Evolutionary conservation across 1,140 invertebrate species (phyloP).

Genomic region (Chelonus insularis): DNA sequence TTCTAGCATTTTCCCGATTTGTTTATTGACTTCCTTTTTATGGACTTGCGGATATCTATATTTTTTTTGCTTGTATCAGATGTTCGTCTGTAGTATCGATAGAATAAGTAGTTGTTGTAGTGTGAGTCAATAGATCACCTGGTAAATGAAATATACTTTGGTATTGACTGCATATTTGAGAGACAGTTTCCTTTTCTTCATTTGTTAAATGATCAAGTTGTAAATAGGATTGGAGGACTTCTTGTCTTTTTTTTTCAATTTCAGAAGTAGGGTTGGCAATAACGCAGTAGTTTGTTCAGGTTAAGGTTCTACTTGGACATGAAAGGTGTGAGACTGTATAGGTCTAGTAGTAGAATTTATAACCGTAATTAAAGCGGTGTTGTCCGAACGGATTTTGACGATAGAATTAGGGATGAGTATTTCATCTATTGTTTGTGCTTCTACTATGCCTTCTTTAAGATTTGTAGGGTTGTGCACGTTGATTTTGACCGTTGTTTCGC

Average conservation of each 20-base stretch:
- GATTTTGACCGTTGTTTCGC: neutral
- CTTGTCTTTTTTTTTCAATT: neutral
- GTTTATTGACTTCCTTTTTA: slow-evolving; percentile 17
- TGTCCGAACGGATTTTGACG: neutral
- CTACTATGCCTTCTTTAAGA: slow-evolving; percentile 6
- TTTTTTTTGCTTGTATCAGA: slow-evolving; percentile 15
- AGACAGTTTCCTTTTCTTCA: slow-evolving; percentile 1
- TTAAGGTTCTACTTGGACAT: neutral
- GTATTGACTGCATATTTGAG: neutral
- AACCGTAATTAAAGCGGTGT: neutral
- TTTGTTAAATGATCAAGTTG: slow-evolving; percentile 16
- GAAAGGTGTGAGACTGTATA: neutral
- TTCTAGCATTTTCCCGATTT: slow-evolving; percentile 8
- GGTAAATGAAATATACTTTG: slow-evolving; percentile 22
- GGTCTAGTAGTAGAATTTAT: neutral
- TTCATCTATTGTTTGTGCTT: neutral
- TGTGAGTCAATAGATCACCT: slow-evolving; percentile 3
- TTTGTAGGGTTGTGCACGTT: neutral
- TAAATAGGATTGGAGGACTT: neutral
- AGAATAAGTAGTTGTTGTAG: neutral
- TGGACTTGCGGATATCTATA: slow-evolving; percentile 16
- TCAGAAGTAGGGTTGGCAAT: neutral
- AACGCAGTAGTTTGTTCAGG: neutral
- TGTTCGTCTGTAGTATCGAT: slow-evolving; percentile 15
- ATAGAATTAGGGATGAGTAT: slow-evolving; percentile 5